Evolutionary conservation across 2,888 invertebrate genomes (phyloP).

Genomic region (Pristionchus japonicus): DNA sequence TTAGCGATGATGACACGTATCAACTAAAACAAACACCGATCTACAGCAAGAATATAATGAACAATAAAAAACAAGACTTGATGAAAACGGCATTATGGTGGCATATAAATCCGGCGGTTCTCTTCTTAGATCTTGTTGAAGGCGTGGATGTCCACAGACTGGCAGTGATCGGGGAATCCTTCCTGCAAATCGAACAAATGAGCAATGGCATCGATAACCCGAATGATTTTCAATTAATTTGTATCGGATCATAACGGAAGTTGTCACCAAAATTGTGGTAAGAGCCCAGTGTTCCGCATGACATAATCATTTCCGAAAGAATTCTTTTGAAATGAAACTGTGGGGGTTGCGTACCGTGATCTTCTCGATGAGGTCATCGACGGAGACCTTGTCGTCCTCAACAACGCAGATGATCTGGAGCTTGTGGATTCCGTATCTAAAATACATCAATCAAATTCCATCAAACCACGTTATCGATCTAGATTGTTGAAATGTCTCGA

Average conservation of each 20-base stretch:
- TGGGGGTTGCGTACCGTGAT: neutral
- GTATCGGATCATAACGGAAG: constrained; percentile 20
- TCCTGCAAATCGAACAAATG: neutral
- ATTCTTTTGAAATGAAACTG: neutral
- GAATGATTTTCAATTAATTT: neutral
- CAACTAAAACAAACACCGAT: neutral
- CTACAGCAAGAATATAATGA: neutral
- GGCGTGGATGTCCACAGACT: constrained; percentile 72
- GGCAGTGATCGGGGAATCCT: constrained; percentile 54
- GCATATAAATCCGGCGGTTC: neutral
- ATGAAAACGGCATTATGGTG: neutral
- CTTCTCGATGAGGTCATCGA: constrained; percentile 66
- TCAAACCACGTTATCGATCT: neutral
- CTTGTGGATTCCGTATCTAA: constrained; percentile 67
- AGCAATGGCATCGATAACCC: neutral
- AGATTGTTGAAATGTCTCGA: neutral
- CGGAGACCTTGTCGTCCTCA: constrained; percentile 72
- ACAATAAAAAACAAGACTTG: neutral
- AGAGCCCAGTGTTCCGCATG: constrained; percentile 41
- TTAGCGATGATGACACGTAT: constrained; percentile 30
- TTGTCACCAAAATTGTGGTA: neutral
- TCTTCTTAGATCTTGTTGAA: constrained; percentile 73
- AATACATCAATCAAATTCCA: neutral
- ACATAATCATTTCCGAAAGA: neutral
- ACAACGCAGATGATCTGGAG: constrained; percentile 72